Percentiles rank a stretch among this genome's conserved stretches.
Conservation (phyloP, 2,888 invertebrate species). For the Tipula lateralis region DNA sequence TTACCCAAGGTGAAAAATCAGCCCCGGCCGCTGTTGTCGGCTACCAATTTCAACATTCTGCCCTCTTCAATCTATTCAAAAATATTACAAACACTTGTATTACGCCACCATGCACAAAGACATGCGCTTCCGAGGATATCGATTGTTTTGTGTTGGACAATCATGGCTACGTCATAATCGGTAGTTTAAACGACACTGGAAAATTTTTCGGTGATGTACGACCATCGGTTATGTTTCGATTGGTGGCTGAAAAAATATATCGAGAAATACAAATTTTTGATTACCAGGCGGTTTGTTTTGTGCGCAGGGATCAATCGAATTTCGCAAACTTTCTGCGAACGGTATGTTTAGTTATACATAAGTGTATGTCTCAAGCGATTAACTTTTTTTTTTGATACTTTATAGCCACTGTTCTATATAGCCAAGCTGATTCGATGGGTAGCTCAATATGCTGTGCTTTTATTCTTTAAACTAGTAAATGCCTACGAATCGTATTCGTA, state of each 20-base stretch:
- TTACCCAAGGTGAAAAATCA: slow-evolving; percentile 53
- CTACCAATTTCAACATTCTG: slow-evolving; percentile 75
- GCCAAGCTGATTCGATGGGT: slow-evolving; percentile 56
- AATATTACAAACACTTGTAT: slow-evolving; percentile 59
- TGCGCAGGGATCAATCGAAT: slow-evolving; percentile 59
- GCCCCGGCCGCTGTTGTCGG: slow-evolving; percentile 67
- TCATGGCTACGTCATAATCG: slow-evolving; percentile 81
- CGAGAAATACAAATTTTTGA: slow-evolving; percentile 71
- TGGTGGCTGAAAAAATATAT: slow-evolving; percentile 71
- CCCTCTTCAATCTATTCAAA: slow-evolving; percentile 69
- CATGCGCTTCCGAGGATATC: slow-evolving; percentile 61
- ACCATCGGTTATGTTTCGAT: slow-evolving; percentile 67
- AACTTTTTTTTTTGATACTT: slow-evolving; percentile 34
- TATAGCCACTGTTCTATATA: slow-evolving; percentile 58
- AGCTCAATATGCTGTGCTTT: slow-evolving; percentile 54
- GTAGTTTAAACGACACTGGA: slow-evolving; percentile 69
- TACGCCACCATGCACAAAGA: slow-evolving; percentile 41
- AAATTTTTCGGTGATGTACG: slow-evolving; percentile 82
- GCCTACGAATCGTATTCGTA: slow-evolving; percentile 42
- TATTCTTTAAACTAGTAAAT: slow-evolving; percentile 55
- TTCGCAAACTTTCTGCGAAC: slow-evolving; percentile 57
- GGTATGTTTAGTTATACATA: slow-evolving; percentile 51
- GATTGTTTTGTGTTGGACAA: slow-evolving; percentile 84
- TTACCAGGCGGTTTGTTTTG: slow-evolving; percentile 86
- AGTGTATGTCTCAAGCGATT: neutral